phyloP scores from a whole-genome alignment of 2,888 invertebrate species.

The Abscondita cerata region DNA sequence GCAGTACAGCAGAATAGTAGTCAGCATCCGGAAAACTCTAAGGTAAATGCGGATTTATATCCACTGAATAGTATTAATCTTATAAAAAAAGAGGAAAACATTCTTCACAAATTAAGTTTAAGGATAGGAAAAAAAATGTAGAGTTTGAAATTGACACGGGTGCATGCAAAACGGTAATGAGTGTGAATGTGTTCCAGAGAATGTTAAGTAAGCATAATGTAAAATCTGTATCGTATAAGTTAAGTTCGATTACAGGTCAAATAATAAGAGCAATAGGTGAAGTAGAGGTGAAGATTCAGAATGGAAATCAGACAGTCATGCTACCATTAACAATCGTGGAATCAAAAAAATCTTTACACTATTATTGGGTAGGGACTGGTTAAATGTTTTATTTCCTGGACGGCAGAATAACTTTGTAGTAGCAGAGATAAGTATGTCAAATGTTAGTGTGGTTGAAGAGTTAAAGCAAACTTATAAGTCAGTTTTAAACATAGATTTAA shows the following conservation, averaged over 20 bases:
- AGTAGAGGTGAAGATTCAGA: neutral
- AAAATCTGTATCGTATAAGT: neutral
- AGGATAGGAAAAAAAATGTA: too few species aligned
- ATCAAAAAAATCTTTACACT: neutral
- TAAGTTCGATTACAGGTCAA: neutral
- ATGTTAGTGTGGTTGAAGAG: neutral
- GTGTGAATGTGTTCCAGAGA: neutral
- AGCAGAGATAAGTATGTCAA: neutral
- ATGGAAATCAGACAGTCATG: neutral
- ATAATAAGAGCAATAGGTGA: too few species aligned
- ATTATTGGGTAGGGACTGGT: neutral
- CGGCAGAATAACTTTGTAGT: neutral
- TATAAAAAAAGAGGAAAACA: neutral
- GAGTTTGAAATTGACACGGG: neutral
- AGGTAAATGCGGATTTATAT: neutral
- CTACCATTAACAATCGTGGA: constrained; percentile 1
- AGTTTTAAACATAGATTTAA: neutral
- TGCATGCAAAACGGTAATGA: neutral
- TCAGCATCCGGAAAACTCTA: neutral
- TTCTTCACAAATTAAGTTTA: neutral
- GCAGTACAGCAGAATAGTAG: neutral
- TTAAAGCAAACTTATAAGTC: neutral
- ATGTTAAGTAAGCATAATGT: neutral
- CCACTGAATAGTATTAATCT: neutral
- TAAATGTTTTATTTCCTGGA: neutral